phyloP scores from a whole-genome alignment of 2,888 invertebrate genomes.

The Aproaerema taeniolella region DNA sequence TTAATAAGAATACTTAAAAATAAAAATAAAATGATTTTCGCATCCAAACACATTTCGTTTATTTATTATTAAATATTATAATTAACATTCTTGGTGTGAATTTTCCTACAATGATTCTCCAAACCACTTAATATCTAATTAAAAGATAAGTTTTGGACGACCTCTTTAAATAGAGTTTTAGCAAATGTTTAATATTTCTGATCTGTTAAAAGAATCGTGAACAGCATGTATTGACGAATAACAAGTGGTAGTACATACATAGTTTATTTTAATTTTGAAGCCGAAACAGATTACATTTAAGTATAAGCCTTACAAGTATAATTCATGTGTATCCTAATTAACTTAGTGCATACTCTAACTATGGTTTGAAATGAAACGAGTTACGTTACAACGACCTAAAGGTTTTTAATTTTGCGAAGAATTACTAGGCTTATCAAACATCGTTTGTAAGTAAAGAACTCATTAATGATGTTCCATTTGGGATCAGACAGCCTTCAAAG shows the following conservation, averaged over 20 bases:
- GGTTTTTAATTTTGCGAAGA: too few relatives aligned
- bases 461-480: too few relatives aligned
- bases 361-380: too few relatives aligned
- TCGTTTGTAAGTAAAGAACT: too few relatives aligned
- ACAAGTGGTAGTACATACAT: conserved; percentile 21
- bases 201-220: conserved; percentile 7
- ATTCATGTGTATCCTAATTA: conserved; percentile 34
- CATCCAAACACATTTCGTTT: conserved; percentile 69
- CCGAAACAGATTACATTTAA: conserved; percentile 33
- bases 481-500: too few relatives aligned
- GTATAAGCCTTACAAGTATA: conserved; percentile 39
- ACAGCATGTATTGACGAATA: conserved; percentile 22
- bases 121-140: conserved; percentile 64
- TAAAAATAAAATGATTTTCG: conserved; percentile 25
- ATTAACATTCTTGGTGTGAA: conserved; percentile 59
- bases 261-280: conserved; percentile 37
- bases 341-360: too few relatives aligned
- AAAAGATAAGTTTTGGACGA: conserved; percentile 63
- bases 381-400: too few relatives aligned
- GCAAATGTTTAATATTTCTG: conserved; percentile 24
- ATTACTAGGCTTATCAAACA: too few relatives aligned
- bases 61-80: conserved; percentile 60
- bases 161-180: conserved; percentile 31
- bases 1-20: too few relatives aligned
- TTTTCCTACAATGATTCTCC: conserved; percentile 62